phyloP scores from a whole-genome alignment of 2,888 invertebrate species.

The Drosophila affinis region DNA sequence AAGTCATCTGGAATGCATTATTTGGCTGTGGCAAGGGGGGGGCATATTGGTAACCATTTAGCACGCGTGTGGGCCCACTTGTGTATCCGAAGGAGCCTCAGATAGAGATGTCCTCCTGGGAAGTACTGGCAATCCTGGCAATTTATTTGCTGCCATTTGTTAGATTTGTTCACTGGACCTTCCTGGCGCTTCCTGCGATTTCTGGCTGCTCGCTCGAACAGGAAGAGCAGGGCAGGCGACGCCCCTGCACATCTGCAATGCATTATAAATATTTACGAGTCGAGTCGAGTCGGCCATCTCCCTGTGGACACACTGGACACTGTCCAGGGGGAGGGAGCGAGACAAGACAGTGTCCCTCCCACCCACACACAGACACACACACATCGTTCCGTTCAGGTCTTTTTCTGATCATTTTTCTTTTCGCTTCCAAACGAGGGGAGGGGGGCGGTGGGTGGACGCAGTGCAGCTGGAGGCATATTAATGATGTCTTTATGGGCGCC shows the following conservation, averaged over 20 bases:
- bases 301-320: slow-evolving; percentile 10
- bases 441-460: slow-evolving; percentile 8
- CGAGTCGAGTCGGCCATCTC: slow-evolving; percentile 31
- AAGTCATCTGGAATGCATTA: slow-evolving; percentile 61
- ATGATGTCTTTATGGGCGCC: slow-evolving; percentile 46
- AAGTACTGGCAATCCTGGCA: not conserved
- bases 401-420: slow-evolving; percentile 52
- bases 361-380: slow-evolving; percentile 15
- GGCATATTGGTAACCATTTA: slow-evolving; percentile 57
- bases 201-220: too few relatives aligned
- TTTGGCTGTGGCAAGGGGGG: slow-evolving; percentile 10
- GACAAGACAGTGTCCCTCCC: slow-evolving; percentile 14
- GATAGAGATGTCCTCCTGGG: slow-evolving; percentile 25
- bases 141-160: slow-evolving; percentile 36
- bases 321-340: slow-evolving; percentile 9
- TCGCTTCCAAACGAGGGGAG: not conserved
- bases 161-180: slow-evolving; percentile 8
- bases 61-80: slow-evolving; percentile 42
- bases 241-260: slow-evolving; percentile 34
- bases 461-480: slow-evolving; percentile 49
- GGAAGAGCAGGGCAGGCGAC: not conserved
- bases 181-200: too few relatives aligned
- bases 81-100: not conserved
- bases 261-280: slow-evolving; percentile 62
- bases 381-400: slow-evolving; percentile 13